Evolutionary conservation across 2,888 invertebrate genomes (phyloP).

Genomic region (Drepanosiphum platanoidis): DNA sequence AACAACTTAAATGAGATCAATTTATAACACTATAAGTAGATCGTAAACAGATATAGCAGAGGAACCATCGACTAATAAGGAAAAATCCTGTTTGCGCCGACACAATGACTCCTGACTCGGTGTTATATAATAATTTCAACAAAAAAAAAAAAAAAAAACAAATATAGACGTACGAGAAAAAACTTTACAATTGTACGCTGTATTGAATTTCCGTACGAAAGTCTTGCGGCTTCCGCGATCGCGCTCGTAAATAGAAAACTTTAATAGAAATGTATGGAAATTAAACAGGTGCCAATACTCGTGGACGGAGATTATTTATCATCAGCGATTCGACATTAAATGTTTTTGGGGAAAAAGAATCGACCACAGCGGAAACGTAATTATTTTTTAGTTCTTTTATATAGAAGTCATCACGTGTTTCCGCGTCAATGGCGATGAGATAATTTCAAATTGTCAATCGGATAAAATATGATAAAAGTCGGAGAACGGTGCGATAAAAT

Average conservation of each 20-base stretch:
- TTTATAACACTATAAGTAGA: conserved; percentile 15
- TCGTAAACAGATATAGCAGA: neutral
- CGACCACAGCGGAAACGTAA: no score
- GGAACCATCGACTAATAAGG: neutral
- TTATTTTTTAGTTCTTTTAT: no score
- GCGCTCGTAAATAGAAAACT: conserved; percentile 16
- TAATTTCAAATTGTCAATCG: no score
- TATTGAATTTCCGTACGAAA: conserved; percentile 45
- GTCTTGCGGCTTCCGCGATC: conserved; percentile 40
- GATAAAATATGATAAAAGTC: no score
- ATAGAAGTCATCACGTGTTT: no score
- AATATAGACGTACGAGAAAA: neutral
- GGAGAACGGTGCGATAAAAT: no score
- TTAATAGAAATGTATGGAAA: neutral
- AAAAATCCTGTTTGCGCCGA: neutral
- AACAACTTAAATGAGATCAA: neutral
- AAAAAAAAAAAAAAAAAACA: conserved; percentile 20
- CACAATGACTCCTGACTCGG: neutral
- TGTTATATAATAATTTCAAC: neutral
- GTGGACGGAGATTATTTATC: no score
- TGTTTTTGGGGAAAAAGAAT: no score
- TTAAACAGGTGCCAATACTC: no score
- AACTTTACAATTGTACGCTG: conserved; percentile 28
- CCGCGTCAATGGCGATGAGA: no score
- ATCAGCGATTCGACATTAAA: no score